phyloP scores from a whole-genome alignment of 64 coral and sea anemone species.

The Pocillopora damicornis region DNA sequence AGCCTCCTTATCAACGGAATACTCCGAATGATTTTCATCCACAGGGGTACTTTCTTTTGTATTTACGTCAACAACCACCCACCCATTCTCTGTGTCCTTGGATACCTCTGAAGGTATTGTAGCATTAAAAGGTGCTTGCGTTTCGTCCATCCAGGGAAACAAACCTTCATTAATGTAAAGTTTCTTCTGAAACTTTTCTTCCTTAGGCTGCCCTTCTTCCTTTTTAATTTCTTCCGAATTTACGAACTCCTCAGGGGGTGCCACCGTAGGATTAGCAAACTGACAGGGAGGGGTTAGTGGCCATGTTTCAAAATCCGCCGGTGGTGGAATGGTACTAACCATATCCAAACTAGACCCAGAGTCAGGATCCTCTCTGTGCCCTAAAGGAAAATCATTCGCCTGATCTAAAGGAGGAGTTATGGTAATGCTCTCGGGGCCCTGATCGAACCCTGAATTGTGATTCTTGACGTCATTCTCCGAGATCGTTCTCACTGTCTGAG shows the following conservation, averaged over 20 bases:
- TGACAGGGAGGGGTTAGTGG: conserved; percentile 53
- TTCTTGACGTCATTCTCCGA: neutral
- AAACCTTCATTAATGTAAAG: neutral
- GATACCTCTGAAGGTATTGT: neutral
- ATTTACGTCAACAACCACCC: neutral
- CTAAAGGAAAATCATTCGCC: neutral
- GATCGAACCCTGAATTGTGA: conserved; percentile 16
- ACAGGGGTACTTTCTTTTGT: neutral
- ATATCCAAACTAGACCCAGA: conserved; percentile 33
- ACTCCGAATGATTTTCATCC: neutral
- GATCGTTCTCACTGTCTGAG: neutral
- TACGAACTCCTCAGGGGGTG: conserved; percentile 27
- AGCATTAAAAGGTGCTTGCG: conserved; percentile 23
- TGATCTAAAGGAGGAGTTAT: conserved; percentile 8
- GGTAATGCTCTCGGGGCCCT: neutral
- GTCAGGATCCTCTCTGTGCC: conserved; percentile 31
- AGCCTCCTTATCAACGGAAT: neutral
- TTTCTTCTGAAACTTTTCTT: conserved; percentile 15
- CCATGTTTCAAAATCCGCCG: conserved; percentile 48
- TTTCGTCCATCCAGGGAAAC: conserved; percentile 54
- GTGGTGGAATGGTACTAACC: conserved; percentile 51
- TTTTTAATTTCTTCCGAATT: neutral
- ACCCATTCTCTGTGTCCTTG: too few relatives aligned
- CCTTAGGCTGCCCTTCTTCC: neutral
- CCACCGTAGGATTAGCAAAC: conserved; percentile 37